These are phyloP conservation scores for Coremacera marginata DNA, from an alignment of 2,888 invertebrate species.

Conservation along the genomic window DNA sequence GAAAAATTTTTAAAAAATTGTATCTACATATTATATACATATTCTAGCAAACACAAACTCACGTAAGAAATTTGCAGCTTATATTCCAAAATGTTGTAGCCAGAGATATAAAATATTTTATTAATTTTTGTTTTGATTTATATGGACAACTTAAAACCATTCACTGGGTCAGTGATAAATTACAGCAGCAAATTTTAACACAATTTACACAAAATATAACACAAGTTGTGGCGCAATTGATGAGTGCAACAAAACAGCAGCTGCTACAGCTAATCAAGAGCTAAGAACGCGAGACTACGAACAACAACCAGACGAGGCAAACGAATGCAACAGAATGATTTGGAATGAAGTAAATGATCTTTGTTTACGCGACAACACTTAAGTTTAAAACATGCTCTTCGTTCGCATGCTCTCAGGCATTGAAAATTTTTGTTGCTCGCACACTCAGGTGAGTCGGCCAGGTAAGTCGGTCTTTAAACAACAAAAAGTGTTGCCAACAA, in stretches of 20 bases:
- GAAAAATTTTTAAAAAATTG: no score
- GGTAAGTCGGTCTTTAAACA: not conserved
- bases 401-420: no score
- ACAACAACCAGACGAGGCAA: slow-evolving; percentile 18
- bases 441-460: not conserved
- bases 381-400: not conserved
- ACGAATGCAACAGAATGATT: slow-evolving; percentile 19
- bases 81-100: no score
- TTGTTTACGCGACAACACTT: not conserved
- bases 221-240: not conserved
- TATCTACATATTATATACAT: no score
- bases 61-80: no score
- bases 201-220: not conserved
- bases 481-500: slow-evolving; percentile 1
- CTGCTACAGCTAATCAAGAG: slow-evolving; percentile 1
- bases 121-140: no score
- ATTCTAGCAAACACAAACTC: no score
- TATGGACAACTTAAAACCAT: not conserved
- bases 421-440: not conserved
- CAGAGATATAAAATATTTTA: no score
- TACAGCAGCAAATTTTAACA: not conserved
- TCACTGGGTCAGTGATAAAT: slow-evolving; percentile 24
- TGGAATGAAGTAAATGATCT: not conserved
- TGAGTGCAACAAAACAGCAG: not conserved
- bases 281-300: not conserved